phyloP scores from a whole-genome alignment of 2,113 vertebrate species.

The Turdus rufiventris region DNA sequence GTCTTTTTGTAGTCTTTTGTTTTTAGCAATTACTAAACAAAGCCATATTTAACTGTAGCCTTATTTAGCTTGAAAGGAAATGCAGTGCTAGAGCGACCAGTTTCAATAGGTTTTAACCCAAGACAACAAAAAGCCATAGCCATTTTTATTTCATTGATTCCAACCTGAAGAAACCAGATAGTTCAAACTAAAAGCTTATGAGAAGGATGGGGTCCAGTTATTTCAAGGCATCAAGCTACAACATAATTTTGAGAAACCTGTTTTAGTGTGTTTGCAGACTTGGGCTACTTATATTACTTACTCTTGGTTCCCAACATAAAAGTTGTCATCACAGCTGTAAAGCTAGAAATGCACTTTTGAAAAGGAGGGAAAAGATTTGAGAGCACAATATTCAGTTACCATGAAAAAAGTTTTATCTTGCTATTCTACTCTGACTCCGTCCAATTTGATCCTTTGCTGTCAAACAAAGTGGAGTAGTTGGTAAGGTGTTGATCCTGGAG shows the following conservation, averaged over 20 bases:
- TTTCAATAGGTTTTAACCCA: slow-evolving; percentile 3
- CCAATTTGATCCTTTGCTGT: not conserved
- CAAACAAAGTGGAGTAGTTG: not conserved
- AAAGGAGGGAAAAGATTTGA: not conserved
- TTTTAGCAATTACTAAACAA: slow-evolving; percentile 39
- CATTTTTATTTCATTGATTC: not conserved
- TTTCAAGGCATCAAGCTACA: not conserved
- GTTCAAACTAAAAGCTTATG: not conserved
- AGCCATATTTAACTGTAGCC: not conserved
- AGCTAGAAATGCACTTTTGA: not conserved
- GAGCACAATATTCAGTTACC: not conserved
- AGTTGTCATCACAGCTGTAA: not conserved
- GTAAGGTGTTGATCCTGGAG: not conserved
- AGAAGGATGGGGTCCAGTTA: not conserved
- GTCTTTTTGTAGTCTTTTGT: not conserved
- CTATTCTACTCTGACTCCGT: not conserved
- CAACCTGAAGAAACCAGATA: not conserved
- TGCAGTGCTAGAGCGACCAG: not conserved
- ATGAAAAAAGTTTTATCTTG: not conserved
- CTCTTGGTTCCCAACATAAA: not conserved
- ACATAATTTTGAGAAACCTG: not conserved
- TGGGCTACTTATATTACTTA: not conserved
- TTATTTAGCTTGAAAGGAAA: slow-evolving; percentile 31
- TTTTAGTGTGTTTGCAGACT: not conserved
- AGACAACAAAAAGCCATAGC: not conserved